Conservation (phyloP, 2,888 invertebrate species). For the Stegana nigrithorax region DNA sequence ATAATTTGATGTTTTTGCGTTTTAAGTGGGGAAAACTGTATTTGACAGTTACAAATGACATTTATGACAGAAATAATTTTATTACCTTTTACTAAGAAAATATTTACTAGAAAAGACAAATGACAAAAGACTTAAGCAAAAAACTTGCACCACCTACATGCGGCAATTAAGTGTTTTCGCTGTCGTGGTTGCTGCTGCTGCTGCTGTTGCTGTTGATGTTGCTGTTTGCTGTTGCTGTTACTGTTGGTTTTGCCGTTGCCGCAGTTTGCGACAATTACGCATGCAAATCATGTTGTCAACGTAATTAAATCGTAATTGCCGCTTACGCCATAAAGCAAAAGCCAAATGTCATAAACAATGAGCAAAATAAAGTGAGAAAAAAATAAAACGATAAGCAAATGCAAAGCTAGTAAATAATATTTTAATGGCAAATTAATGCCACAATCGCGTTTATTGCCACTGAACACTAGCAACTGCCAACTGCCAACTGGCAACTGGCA, state of each 20-base stretch:
- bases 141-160: too few relatives aligned
- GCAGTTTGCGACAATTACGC: constrained; percentile 44
- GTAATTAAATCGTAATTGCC: constrained; percentile 57
- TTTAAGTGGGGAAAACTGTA: too few relatives aligned
- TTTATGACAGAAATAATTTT: too few relatives aligned
- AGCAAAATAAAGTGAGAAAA: neutral
- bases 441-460: constrained; percentile 45
- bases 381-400: neutral
- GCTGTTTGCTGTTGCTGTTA: constrained; percentile 13
- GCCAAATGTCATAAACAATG: constrained; percentile 45
- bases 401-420: constrained; percentile 47
- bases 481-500: too few relatives aligned
- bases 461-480: constrained; percentile 31
- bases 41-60: too few relatives aligned
- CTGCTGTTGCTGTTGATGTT: constrained; percentile 29
- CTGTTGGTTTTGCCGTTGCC: constrained; percentile 40
- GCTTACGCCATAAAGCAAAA: constrained; percentile 37
- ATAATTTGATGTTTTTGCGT: too few relatives aligned
- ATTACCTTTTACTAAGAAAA: too few relatives aligned
- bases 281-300: constrained; percentile 56
- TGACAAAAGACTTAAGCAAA: constrained; percentile 51
- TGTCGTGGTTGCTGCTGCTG: too few relatives aligned
- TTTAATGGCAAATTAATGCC: constrained; percentile 57
- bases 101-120: too few relatives aligned
- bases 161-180: too few relatives aligned